These are phyloP conservation scores for Agonopterix heracliana DNA, from an alignment of 2,888 invertebrate species.

Conservation along the genomic window DNA sequence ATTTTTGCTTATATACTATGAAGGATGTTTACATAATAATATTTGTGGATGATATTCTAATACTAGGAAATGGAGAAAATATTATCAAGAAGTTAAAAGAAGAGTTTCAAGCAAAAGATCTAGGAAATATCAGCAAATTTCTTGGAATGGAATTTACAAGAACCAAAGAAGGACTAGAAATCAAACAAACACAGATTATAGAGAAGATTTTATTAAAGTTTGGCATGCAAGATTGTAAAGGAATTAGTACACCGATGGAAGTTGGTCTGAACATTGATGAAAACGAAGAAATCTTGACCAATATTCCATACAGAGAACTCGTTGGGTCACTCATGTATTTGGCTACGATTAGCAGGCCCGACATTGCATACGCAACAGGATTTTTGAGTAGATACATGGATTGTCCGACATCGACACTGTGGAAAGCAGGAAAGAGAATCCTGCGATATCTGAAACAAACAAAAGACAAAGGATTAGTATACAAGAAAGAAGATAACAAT, in stretches of 20 bases:
- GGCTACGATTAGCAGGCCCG: not conserved
- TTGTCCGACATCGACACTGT: conserved; percentile 1
- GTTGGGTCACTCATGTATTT: conserved; percentile 1
- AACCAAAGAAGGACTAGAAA: too few species aligned
- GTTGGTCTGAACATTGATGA: not conserved
- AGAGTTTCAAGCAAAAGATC: too few species aligned
- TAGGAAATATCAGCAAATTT: too few species aligned
- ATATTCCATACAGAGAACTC: conserved; percentile 6
- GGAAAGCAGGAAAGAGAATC: conserved; percentile 5
- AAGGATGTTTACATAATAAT: too few species aligned
- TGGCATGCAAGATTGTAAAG: conserved; percentile 6
- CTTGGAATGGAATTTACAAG: too few species aligned
- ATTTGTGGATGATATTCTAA: too few species aligned
- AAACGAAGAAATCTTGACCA: not conserved
- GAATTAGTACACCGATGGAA: conserved; percentile 3
- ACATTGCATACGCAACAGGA: conserved; percentile 5
- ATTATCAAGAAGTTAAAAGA: too few species aligned
- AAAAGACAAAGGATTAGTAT: conserved; percentile 2
- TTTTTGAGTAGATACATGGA: conserved; percentile 3
- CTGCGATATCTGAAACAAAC: conserved; percentile 6
- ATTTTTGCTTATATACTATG: too few species aligned
- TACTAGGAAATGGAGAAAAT: too few species aligned
- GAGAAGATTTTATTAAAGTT: conserved; percentile 7
- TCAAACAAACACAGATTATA: conserved; percentile 4
- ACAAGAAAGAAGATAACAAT: not conserved